Base-by-base conservation (phyloP, 2,797 vertebrate species). In the Bufotes viridis region DNA sequence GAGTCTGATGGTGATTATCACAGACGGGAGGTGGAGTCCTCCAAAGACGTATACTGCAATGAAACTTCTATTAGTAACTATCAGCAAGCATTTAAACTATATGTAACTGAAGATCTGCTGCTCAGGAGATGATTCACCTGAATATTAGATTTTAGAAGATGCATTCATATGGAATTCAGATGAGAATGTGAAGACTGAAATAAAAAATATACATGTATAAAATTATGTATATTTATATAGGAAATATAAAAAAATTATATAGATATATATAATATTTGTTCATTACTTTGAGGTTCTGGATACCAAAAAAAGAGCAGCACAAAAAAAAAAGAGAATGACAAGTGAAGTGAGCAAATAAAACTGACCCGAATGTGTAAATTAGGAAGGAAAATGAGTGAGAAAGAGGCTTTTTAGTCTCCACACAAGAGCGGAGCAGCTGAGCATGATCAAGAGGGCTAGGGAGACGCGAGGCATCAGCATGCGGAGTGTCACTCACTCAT, bases 361-460 rank as follows among this genome's bases (percentile, higher is more conserved):
- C 97, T 97, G 96, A 95, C 96, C 98, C 97, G 96, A 97, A 98
- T 97, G 97, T 99, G 97, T 97, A 99, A 98, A 99, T 99, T 96
- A 98, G 97, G 96, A 95, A 95, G 96, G 96, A 96, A 97, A 97
- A 96, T 96, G 96, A 97, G 95, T 94, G 96, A 95, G 96, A 95
- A 97, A 76, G 97, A 97, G 96, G 96, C 95, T 96, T 96, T 97
- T 97, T 97, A 96, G 96, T 95, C 96, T 93, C 94, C 94, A 96
- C 96, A 96, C 3, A 96, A 97, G 97, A 97, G 96, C 94, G 95
- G 96, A 96, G 96, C 97, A 96, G 96, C 96, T 76, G 96, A 95
- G 96, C 95, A 94, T 97, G 97, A 98, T 98, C 96, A 76, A 97
- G 98, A 96, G 95, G 93, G 95, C 95, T 93, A 94, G 51, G 20